A percentile compares a stretch with the other conserved stretches of the same genome.
These are phyloP conservation scores for Ormyrus labotus DNA, from an alignment of 2,888 invertebrate genomes.

Conservation along the genomic window DNA sequence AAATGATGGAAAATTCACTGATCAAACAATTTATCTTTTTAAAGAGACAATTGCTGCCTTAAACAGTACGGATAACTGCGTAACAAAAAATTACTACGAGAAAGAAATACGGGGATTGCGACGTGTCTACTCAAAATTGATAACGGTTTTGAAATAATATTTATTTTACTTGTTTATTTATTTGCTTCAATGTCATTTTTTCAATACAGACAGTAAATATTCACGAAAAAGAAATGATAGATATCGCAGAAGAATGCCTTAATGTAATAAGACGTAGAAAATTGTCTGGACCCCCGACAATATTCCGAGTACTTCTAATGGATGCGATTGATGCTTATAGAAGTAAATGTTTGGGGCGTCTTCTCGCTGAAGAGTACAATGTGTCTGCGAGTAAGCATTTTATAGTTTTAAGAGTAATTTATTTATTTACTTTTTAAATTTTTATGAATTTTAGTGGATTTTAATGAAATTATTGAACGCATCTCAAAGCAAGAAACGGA, in stretches of 20 bases:
- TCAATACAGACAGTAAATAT: constrained; percentile 24
- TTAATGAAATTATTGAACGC: constrained; percentile 78
- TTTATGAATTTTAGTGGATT: constrained; percentile 76
- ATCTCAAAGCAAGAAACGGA: constrained; percentile 72
- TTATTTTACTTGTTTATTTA: not conserved
- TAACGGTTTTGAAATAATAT: constrained; percentile 35
- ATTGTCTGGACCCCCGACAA: constrained; percentile 76
- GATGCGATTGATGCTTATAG: constrained; percentile 79
- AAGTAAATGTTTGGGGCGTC: constrained; percentile 77
- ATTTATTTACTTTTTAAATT: not conserved
- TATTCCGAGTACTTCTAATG: constrained; percentile 79
- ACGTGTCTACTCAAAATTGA: constrained; percentile 12
- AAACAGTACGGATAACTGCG: not conserved
- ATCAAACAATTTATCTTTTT: not conserved
- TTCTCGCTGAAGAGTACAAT: constrained; percentile 72
- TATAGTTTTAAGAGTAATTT: constrained; percentile 77
- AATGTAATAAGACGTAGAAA: constrained; percentile 70
- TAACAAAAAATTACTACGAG: not conserved
- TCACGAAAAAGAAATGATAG: constrained; percentile 63
- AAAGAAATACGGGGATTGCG: constrained; percentile 37
- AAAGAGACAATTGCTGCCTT: not conserved
- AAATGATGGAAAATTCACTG: not conserved
- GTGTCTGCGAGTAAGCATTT: constrained; percentile 69
- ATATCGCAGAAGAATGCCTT: constrained; percentile 73
- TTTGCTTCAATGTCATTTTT: not conserved